phyloP scores from a whole-genome alignment of 2,113 vertebrate species.

The Picathartes gymnocephalus region DNA sequence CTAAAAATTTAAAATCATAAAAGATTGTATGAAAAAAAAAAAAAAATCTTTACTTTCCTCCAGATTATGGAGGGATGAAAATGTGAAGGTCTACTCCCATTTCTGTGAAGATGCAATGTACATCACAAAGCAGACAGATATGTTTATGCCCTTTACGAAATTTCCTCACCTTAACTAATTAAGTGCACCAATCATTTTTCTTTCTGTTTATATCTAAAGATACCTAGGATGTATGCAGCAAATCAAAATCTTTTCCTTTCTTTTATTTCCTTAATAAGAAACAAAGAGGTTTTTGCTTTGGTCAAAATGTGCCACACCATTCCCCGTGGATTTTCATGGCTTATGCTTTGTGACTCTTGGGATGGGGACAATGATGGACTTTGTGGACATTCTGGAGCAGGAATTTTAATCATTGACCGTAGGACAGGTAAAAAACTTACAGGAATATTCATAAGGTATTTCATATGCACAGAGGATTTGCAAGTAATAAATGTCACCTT shows the following conservation, averaged over 20 bases:
- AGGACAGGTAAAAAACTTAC: background rate
- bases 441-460: background rate
- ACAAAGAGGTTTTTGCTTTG: background rate
- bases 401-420: background rate
- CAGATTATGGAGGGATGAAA: background rate
- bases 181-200: background rate
- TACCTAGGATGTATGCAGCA: background rate
- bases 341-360: background rate
- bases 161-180: background rate
- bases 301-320: background rate
- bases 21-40: background rate
- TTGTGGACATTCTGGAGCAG: background rate
- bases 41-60: background rate
- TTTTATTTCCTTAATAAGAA: background rate
- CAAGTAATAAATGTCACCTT: background rate
- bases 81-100: background rate
- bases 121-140: background rate
- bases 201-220: background rate
- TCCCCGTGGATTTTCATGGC: background rate
- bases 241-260: background rate
- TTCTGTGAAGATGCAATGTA: background rate
- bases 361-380: background rate
- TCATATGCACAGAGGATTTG: background rate
- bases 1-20: background rate
- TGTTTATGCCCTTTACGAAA: background rate